These are phyloP conservation scores for Julus scandinavius DNA, from an alignment of 2,888 invertebrate species.

Conservation along the genomic window DNA sequence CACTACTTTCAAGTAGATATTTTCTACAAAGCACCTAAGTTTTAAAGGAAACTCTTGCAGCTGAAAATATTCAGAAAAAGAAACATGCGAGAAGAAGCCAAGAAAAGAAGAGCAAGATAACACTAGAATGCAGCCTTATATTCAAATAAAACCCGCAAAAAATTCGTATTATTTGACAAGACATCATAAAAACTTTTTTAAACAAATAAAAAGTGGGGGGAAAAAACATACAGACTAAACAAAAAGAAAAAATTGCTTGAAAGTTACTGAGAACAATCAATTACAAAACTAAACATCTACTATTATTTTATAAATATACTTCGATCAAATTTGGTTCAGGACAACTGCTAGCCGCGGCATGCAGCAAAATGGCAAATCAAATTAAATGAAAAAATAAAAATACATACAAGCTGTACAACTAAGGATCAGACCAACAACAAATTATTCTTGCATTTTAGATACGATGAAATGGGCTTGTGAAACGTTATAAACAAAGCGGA, in stretches of 20 bases:
- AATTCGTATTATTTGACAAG: background rate
- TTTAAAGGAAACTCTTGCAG: background rate
- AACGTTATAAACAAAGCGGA: background rate
- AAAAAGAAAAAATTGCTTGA: background rate
- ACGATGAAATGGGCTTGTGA: background rate
- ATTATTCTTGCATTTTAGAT: background rate
- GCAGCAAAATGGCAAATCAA: constrained; percentile 2
- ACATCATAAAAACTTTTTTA: background rate
- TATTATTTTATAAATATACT: background rate
- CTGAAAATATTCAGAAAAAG: background rate
- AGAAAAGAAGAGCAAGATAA: background rate
- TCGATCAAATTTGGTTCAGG: background rate
- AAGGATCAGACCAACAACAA: background rate
- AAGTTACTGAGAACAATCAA: background rate
- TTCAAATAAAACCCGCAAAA: background rate
- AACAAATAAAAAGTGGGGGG: background rate
- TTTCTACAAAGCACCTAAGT: background rate
- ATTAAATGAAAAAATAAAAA: background rate
- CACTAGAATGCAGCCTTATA: background rate
- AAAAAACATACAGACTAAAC: background rate
- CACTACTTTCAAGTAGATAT: too few relatives aligned
- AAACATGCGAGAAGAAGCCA: background rate
- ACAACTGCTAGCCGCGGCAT: background rate
- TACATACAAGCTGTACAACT: background rate
- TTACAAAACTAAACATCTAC: background rate